Conservation (phyloP, 2,797 vertebrate genomes). For the Tangara arthus region DNA sequence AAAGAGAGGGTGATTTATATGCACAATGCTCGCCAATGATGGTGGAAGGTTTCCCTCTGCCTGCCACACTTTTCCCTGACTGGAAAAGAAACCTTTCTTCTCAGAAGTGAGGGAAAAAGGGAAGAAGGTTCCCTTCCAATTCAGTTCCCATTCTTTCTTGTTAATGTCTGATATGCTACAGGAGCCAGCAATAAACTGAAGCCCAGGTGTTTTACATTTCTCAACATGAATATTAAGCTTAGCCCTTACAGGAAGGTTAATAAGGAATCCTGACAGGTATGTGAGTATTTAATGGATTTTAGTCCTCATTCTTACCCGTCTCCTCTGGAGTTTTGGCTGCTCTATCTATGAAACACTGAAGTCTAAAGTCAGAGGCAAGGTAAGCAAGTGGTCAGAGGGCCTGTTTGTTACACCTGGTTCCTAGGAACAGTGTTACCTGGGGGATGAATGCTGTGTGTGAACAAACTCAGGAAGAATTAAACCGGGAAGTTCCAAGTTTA, state of each 20-base stretch:
- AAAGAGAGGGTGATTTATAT: background rate
- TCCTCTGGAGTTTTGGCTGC: background rate
- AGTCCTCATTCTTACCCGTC: background rate
- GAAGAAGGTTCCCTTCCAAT: background rate
- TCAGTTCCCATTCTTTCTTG: background rate
- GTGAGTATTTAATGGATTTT: background rate
- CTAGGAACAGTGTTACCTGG: background rate
- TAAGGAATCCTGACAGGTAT: background rate
- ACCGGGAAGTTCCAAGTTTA: background rate
- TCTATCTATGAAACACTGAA: background rate
- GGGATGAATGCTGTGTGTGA: background rate
- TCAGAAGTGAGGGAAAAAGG: background rate
- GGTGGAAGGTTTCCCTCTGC: background rate
- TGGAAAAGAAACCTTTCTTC: background rate
- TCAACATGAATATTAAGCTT: background rate
- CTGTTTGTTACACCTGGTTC: background rate
- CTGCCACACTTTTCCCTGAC: rapidly evolving
- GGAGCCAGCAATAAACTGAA: background rate
- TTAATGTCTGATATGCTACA: background rate
- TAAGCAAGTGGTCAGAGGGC: background rate
- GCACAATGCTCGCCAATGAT: background rate
- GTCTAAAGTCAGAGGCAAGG: background rate
- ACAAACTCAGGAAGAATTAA: background rate
- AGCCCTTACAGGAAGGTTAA: background rate
- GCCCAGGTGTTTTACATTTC: background rate